Evolutionary conservation across 1,140 invertebrate genomes (phyloP), one percentile per base, ranked within the genome.

Genomic region (Lanistes nyassanus): DNA sequence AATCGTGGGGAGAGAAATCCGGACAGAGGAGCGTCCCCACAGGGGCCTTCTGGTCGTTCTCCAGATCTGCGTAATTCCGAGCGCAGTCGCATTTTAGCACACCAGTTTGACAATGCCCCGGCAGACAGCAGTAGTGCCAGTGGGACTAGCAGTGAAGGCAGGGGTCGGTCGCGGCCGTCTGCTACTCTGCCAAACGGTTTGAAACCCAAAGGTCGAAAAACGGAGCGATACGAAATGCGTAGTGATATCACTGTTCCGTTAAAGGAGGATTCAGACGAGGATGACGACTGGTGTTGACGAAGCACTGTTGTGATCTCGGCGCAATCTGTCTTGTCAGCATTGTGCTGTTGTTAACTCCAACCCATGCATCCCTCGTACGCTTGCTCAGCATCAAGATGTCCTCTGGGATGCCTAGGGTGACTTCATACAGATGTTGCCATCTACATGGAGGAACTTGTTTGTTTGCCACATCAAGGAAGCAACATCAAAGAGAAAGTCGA

Each of bases 221-320:
- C 79, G n/a, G 85, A 87, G 36, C 85, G 85, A 69, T 79, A 85
- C 62, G 84, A 87, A 77, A 82, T 87, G 77, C 65, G 84, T 36
- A 84, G 83, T 78, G 84, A 87, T 75, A 83, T 83, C 71, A 85
- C 83, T 76, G 81, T 79, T 74, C 84, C 85, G 53, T 68, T 87
- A n/a, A 80, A 81, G 64, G 79, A 83, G 53, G 83, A 87, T 64
- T 84, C 83, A 0, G 84, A 85, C 71, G 85, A 86, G 55, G 83
- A 84, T 29, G 83, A 82, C 31, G 84, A 85, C 70, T 87, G 84
- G 84, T 85, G 84, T 83, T 85, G 62, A 77, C 51, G 13, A 23
- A 31, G n/a, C n/a, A 34, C 19, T 64, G 29, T 31, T 64, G 62
- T 34, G 62, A 64, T 21, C 29, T 34, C 31, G 19, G 29, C 9